Conservation (phyloP, 2,113 vertebrate genomes). For the Phyllopteryx taeniolatus region DNA sequence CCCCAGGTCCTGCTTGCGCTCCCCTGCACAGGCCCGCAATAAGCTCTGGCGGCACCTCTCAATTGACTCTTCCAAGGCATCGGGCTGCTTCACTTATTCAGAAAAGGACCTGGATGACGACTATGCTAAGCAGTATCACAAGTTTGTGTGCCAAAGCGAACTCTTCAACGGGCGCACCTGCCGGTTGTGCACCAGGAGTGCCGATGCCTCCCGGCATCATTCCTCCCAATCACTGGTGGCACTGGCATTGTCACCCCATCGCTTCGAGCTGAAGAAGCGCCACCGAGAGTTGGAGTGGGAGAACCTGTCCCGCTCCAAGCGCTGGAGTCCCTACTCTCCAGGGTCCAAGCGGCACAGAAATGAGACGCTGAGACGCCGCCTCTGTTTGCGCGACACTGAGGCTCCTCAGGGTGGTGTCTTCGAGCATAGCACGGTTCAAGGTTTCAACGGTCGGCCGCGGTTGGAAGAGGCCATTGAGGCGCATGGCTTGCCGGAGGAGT, state of each 20-base stretch:
- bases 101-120: constrained; percentile 54
- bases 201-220: constrained; percentile 8
- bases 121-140: constrained; percentile 66
- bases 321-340: constrained; percentile 48
- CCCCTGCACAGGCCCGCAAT: constrained; percentile 1
- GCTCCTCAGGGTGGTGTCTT: neutral
- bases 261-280: constrained; percentile 60
- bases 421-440: neutral
- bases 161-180: constrained; percentile 32
- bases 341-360: constrained; percentile 35
- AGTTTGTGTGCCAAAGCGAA: constrained; percentile 60
- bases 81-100: fast-evolving
- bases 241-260: constrained; percentile 68
- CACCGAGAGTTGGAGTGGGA: constrained; percentile 35
- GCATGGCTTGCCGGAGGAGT: neutral
- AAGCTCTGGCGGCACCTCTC: constrained; percentile 27
- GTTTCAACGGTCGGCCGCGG: neutral
- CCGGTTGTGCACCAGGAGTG: constrained; percentile 38
- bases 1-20: constrained; percentile 1
- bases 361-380: constrained; percentile 21
- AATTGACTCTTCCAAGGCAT: constrained; percentile 26
- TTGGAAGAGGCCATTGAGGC: neutral
- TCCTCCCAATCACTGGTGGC: constrained; percentile 52
- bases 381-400: neutral
- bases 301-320: constrained; percentile 51